Percentiles rank a stretch among this genome's conserved stretches.
Conservation (phyloP, 1,140 invertebrate genomes). For the Anagrus nilaparvatae region DNA sequence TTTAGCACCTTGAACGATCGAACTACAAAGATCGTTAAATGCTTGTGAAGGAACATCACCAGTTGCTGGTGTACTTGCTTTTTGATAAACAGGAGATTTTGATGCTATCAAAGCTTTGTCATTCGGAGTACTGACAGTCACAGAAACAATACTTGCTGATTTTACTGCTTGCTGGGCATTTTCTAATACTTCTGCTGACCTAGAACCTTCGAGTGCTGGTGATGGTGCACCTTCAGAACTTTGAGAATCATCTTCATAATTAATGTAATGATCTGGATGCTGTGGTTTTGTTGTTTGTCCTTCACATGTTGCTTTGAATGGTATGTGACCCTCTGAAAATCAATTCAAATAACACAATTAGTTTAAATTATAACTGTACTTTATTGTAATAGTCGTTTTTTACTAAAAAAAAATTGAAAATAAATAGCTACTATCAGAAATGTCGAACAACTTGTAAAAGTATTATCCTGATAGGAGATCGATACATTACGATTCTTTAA, state of each 20-base stretch:
- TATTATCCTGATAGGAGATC: neutral
- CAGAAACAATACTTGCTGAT: slow-evolving; percentile 54
- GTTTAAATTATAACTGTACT: too few species aligned
- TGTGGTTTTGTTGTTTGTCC: slow-evolving; percentile 72
- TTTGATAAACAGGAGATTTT: slow-evolving; percentile 41
- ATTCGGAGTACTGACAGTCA: slow-evolving; percentile 50
- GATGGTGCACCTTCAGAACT: slow-evolving; percentile 58
- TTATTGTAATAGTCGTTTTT: too few species aligned
- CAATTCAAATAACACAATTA: too few species aligned
- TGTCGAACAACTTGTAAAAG: too few species aligned
- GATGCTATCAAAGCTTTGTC: slow-evolving; percentile 47
- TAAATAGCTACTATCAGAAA: too few species aligned
- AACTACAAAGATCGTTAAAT: slow-evolving; percentile 53
- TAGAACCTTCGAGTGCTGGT: slow-evolving; percentile 29
- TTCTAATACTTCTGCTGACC: neutral
- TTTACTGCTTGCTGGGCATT: too few species aligned
- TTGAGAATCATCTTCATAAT: slow-evolving; percentile 78
- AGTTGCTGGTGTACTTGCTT: slow-evolving; percentile 31
- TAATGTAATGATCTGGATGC: slow-evolving; percentile 72
- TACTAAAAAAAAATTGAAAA: too few species aligned
- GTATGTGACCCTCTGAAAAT: slow-evolving; percentile 80
- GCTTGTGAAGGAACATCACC: slow-evolving; percentile 40
- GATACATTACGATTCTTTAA: neutral
- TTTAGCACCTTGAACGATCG: slow-evolving; percentile 45
- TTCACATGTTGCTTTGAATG: slow-evolving; percentile 86